These are phyloP conservation scores for Cladopsammia gracilis DNA, from an alignment of 64 coral and sea anemone genomes.

Conservation along the genomic window DNA sequence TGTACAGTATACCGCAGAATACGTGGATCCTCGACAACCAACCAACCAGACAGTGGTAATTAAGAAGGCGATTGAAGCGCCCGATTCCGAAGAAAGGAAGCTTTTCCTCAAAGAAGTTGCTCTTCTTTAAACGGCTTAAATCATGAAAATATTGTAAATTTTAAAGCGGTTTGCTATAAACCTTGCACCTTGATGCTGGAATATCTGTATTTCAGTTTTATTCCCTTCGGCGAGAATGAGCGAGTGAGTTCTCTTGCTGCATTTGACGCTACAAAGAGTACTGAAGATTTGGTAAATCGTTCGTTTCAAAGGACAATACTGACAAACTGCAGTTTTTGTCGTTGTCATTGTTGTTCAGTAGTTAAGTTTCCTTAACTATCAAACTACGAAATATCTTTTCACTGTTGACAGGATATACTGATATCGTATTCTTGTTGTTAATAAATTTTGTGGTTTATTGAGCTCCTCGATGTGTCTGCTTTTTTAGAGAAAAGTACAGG, in stretches of 20 bases:
- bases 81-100: constrained; percentile 19
- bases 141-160: constrained; percentile 40
- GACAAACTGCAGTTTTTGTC: too few relatives aligned
- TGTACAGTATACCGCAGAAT: neutral
- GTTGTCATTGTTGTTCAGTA: too few relatives aligned
- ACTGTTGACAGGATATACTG: too few relatives aligned
- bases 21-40: neutral
- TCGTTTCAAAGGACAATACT: too few relatives aligned
- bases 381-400: too few relatives aligned
- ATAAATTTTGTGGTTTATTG: too few relatives aligned
- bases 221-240: constrained; percentile 28
- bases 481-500: too few relatives aligned
- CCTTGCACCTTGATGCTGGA: constrained; percentile 55
- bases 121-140: constrained; percentile 33
- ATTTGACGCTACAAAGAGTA: too few relatives aligned
- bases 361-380: too few relatives aligned
- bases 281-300: too few relatives aligned
- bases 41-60: neutral
- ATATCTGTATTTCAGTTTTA: constrained; percentile 40
- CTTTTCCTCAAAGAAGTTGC: constrained; percentile 47
- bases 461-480: too few relatives aligned
- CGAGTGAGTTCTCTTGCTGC: constrained; percentile 39
- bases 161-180: constrained; percentile 37
- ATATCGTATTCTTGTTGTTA: too few relatives aligned
- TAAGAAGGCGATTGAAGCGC: neutral